Conservation (phyloP, 2,888 invertebrate species). For the Phorcus lineatus region DNA sequence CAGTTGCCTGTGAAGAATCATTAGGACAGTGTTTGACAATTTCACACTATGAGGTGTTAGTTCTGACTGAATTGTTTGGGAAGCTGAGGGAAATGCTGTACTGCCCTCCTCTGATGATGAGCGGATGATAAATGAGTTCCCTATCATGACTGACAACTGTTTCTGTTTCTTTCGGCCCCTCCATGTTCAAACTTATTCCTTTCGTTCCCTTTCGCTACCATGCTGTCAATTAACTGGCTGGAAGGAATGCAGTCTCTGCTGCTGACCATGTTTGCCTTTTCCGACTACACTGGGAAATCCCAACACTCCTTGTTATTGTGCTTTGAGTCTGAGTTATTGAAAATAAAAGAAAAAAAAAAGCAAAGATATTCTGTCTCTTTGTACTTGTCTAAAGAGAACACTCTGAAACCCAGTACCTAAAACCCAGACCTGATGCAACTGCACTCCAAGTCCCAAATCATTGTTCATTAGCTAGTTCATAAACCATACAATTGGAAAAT, state of each 20-base stretch:
- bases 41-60: too few species aligned
- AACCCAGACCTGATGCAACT: constrained; percentile 13
- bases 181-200: too few species aligned
- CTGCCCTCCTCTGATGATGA: too few species aligned
- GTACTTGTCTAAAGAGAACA: background rate
- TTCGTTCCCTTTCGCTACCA: too few species aligned
- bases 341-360: constrained; percentile 10
- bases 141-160: too few species aligned
- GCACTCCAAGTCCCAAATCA: constrained; percentile 14
- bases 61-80: too few species aligned
- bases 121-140: too few species aligned
- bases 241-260: background rate
- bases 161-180: too few species aligned
- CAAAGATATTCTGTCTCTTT: background rate
- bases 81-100: too few species aligned
- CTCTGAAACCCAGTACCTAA: constrained; percentile 15
- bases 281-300: constrained; percentile 14
- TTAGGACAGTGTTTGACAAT: too few species aligned
- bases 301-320: background rate
- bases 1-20: too few species aligned
- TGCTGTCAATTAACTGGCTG: background rate
- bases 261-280: background rate
- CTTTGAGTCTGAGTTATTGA: constrained; percentile 2
- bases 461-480: constrained; percentile 13
- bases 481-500: constrained; percentile 21